phyloP scores from a whole-genome alignment of 2,797 vertebrate species.

The Paguma larvata region DNA sequence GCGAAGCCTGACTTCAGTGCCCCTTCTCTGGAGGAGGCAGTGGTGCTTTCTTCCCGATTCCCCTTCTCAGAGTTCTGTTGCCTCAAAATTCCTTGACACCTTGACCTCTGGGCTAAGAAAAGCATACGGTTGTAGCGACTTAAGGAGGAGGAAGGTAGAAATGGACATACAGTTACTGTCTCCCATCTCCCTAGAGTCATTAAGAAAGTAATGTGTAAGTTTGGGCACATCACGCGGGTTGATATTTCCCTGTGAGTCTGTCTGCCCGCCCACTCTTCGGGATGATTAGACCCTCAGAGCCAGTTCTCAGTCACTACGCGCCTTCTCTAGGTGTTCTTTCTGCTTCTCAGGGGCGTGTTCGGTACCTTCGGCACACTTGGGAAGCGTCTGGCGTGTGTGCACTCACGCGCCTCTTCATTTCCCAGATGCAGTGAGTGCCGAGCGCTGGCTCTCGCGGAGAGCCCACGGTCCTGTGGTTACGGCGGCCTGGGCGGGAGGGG shows the following conservation, averaged over 20 bases:
- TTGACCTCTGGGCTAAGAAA: not conserved
- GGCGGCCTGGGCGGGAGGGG: not conserved
- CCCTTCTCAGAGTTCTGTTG: not conserved
- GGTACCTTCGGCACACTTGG: not conserved
- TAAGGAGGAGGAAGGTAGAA: not conserved
- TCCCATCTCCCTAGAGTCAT: not conserved
- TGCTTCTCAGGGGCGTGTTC: not conserved
- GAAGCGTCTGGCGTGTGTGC: not conserved
- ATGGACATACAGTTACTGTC: not conserved
- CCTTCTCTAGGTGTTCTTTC: not conserved
- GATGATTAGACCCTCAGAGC: not conserved
- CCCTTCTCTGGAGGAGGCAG: not conserved
- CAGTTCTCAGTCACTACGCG: not conserved
- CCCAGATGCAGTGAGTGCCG: not conserved
- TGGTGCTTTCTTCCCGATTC: not conserved
- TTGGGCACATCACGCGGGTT: not conserved
- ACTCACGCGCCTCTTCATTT: not conserved
- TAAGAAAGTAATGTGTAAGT: not conserved
- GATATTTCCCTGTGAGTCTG: not conserved
- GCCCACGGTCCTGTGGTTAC: not conserved
- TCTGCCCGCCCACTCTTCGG: not conserved
- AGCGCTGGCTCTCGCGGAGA: rapidly evolving
- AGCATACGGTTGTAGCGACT: not conserved
- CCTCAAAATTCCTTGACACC: not conserved
- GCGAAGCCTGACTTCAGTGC: not conserved